Evolutionary conservation across 2,797 vertebrate genomes (phyloP), one percentile per base, ranked within the genome.

Genomic region (Diplodus sargus): DNA sequence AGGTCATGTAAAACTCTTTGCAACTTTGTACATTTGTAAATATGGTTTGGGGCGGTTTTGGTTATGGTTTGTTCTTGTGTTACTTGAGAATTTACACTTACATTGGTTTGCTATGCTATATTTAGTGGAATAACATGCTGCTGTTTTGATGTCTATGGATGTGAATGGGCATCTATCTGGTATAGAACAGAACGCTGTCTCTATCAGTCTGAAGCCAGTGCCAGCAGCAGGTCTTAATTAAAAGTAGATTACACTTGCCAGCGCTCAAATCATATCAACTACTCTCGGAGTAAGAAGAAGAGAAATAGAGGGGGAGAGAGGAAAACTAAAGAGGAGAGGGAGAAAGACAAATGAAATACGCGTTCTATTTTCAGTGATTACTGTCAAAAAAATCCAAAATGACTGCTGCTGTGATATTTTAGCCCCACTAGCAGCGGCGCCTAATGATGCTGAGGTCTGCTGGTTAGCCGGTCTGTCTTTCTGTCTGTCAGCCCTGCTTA

Each of bases 221-320:
- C 85, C 85, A 87, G 86, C 84, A 90, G 89, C 84, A 91, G 76
- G 84, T 90, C 90, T 92, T 93, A 93, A 93, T 94, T 93, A 93
- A 93, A 94, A 90, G 89, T 90, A 91, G 91, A 93, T 94, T 92
- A 91, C 87, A 84, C 80, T 92, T 85, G 86, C 87, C 88, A 90
- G 85, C 34, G 70, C 82, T 84, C 84, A 73, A 90, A 91, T 93
- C 88, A 84, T 91, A 92, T 93, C 90, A 93, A 90, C 93, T 92
- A 92, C 91, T 88, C 79, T 84, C 85, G 73, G 76, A 86, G 66
- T 71, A 74, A 71, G 63, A 76, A 66, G 52, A 61, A 74, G 78
- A 73, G 42, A 73, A 71, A 67, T 30, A 62, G 70, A 65, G 43
- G 43, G 59, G 34, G 4, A 53, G 34, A 47, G 42, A 1, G 61